Base-by-base conservation (phyloP, 2,113 vertebrate genomes). In the Nothoprocta perdicaria region DNA sequence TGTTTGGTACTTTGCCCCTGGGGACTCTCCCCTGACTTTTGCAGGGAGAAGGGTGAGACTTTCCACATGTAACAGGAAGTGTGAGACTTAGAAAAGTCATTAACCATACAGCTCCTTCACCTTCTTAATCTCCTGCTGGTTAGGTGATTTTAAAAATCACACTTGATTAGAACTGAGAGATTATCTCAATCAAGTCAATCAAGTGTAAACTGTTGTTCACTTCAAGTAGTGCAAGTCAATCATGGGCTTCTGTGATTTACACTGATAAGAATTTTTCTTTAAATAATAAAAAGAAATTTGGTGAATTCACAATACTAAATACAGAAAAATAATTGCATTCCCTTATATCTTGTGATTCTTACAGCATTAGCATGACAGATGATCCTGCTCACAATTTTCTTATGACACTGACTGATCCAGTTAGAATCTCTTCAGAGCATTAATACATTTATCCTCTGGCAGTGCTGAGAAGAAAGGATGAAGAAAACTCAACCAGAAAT, bases 401-500 rank as follows among this genome's bases (percentile, higher is more conserved):
- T 46, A 41, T 77, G 40, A 55, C 10, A 4, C 8, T 73, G 29
- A 88, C 65, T 52, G 45, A 91, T 86, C 31, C 45, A 86, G 33
- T 89, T 81, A 71, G 50, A 88, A 73, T 68, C n/a, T 85, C 62
- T 85, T 78, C 68, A 77, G 46, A 68, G 46, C 14, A 31, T 58
- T 50, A 91, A 76, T 84, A 45, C 11, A 52, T 80, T 86, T 58
- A 46, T 80, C 24, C 7, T 35, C 15, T 55, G 60, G 35, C 22
- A 67, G 33, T 74, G 38, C 38, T n/a, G 41, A 35, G 14, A 7
- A 29, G 53, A 60, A 61, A 38, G 8, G 14, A 67, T 52, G 65
- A 65, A 90, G 71, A 92, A 89, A 74, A n/a, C 17, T 87, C 27
- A 91, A 14, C 18, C 43, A 60, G 38, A 87, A 94, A 77, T 14